These are phyloP conservation scores for Hetaerina americana DNA, from an alignment of 1,140 invertebrate species.

Conservation along the genomic window DNA sequence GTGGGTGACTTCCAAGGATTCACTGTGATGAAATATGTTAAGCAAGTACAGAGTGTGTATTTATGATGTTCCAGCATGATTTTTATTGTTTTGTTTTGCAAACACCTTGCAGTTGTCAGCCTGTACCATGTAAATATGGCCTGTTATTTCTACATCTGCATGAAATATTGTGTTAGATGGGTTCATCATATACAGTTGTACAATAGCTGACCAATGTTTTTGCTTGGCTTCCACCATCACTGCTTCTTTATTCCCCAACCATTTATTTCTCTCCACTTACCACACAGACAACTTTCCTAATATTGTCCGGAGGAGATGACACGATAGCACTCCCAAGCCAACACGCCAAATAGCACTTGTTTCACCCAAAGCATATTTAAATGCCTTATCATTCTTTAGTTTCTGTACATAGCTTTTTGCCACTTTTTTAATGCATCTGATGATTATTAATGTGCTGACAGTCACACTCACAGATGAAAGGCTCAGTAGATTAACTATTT, in stretches of 20 bases:
- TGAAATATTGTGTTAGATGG: too few relatives aligned
- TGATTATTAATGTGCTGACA: too few relatives aligned
- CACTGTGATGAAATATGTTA: too few relatives aligned
- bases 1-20: too few relatives aligned
- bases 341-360: slow-evolving; percentile 9
- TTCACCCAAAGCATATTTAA: too few relatives aligned
- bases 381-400: too few relatives aligned
- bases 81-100: not conserved
- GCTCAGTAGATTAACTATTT: not conserved
- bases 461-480: not conserved
- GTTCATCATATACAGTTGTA: too few relatives aligned
- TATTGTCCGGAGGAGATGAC: slow-evolving; percentile 33
- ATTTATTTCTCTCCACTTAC: slow-evolving; percentile 12
- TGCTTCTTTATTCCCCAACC: slow-evolving; percentile 15
- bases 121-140: slow-evolving; percentile 27
- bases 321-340: not conserved
- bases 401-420: too few relatives aligned
- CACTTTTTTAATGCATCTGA: not conserved
- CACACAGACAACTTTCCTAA: slow-evolving; percentile 39
- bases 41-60: too few relatives aligned
- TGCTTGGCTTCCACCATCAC: slow-evolving; percentile 15
- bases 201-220: too few relatives aligned
- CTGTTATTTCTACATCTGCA: slow-evolving; percentile 19
- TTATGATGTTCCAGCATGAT: not conserved
- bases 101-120: slow-evolving; percentile 26